Evolutionary conservation across 1,140 invertebrate genomes (phyloP).

Genomic region (Acromyrmex echinatior): DNA sequence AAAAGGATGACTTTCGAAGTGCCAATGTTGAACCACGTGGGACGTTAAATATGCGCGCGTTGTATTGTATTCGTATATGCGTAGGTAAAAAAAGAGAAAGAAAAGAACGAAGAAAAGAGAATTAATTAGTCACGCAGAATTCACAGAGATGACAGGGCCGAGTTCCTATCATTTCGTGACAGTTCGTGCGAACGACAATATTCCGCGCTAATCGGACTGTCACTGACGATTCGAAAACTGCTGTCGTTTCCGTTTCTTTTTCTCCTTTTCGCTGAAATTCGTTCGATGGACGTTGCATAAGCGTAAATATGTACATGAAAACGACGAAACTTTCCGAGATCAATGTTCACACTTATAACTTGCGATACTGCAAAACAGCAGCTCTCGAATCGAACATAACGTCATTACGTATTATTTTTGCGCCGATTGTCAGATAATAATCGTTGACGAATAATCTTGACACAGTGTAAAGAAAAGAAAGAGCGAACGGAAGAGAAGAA

Average conservation of each 20-base stretch:
- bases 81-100: constrained; percentile 52
- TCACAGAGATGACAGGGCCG: constrained; percentile 63
- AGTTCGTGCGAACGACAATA: constrained; percentile 47
- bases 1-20: constrained; percentile 75
- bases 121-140: constrained; percentile 66
- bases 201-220: constrained; percentile 21
- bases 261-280: background rate
- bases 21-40: constrained; percentile 78
- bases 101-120: background rate
- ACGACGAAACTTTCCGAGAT: background rate
- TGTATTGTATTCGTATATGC: constrained; percentile 58
- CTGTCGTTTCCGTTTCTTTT: constrained; percentile 25
- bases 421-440: constrained; percentile 61
- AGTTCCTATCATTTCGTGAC: constrained; percentile 76
- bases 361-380: background rate
- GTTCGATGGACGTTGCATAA: background rate
- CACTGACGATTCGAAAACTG: constrained; percentile 55
- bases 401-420: constrained; percentile 21
- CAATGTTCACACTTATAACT: constrained; percentile 4
- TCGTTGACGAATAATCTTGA: constrained; percentile 36
- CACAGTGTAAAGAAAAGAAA: constrained; percentile 32
- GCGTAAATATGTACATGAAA: background rate
- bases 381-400: constrained; percentile 51
- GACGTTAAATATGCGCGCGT: constrained; percentile 61
- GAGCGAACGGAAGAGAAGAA: constrained; percentile 2